phyloP scores from a whole-genome alignment of 2,888 invertebrate species.

The Aleiodes alternator region DNA sequence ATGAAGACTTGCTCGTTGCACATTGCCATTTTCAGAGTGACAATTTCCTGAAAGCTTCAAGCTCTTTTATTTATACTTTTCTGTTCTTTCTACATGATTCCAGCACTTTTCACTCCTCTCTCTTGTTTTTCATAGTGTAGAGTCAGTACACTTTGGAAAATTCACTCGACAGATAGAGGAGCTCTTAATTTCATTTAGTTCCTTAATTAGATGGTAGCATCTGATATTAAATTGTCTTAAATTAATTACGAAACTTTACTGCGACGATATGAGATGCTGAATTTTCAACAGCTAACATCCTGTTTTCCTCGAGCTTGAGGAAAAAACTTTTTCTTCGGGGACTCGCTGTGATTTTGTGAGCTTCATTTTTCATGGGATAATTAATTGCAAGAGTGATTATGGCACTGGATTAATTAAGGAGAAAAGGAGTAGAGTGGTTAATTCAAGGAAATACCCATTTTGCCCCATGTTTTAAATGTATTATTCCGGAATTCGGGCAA shows the following conservation, averaged over 20 bases:
- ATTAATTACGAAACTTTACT: conserved; percentile 29
- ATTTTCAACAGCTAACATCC: neutral
- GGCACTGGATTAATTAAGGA: neutral
- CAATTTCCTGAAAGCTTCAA: conserved; percentile 27
- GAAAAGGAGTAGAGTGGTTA: no score
- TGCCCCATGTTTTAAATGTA: no score
- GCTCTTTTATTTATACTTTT: conserved; percentile 6
- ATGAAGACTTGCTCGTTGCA: conserved; percentile 20
- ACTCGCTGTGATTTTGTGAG: neutral
- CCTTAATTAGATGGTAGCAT: conserved; percentile 32
- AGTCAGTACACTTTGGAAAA: neutral
- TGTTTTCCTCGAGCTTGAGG: neutral
- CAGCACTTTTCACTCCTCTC: no score
- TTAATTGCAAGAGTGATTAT: neutral
- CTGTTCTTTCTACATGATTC: neutral
- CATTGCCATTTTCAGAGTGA: conserved; percentile 6
- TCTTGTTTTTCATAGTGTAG: neutral
- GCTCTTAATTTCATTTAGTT: conserved; percentile 29
- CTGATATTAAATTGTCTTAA: conserved; percentile 29
- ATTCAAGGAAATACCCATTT: no score
- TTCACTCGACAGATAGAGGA: neutral
- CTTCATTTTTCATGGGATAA: neutral
- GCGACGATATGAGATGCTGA: neutral
- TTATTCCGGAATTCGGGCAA: no score
- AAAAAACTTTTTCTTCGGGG: neutral